Conservation (phyloP, 2,113 vertebrate genomes). For the Esox niger region DNA sequence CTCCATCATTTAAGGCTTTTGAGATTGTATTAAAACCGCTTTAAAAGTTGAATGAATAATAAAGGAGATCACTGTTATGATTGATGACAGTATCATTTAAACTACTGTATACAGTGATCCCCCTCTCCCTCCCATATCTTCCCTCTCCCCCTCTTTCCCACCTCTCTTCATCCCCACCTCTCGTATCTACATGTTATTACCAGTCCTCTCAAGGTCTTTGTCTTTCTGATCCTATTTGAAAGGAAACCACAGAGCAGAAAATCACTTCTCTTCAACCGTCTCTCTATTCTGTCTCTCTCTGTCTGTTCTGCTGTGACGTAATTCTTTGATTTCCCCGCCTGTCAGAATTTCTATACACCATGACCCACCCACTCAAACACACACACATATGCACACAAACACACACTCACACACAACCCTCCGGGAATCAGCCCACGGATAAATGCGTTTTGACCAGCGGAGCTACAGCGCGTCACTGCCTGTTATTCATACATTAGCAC, state of each 20-base stretch:
- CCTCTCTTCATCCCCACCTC: conserved; percentile 21
- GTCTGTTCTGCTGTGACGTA: conserved; percentile 29
- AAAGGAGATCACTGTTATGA: too few relatives aligned
- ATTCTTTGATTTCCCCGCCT: conserved; percentile 59
- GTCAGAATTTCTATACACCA: conserved; percentile 53
- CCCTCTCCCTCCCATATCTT: neutral
- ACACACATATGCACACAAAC: conserved; percentile 22
- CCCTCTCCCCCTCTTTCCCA: neutral
- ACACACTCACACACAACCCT: conserved; percentile 6
- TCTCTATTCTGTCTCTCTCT: neutral
- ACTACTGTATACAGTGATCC: too few relatives aligned
- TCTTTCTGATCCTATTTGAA: conserved; percentile 70
- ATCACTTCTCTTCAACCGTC: conserved; percentile 58
- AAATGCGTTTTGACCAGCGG: conserved; percentile 54
- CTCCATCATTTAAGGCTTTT: too few relatives aligned
- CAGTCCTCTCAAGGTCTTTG: conserved; percentile 42
- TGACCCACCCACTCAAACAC: conserved; percentile 23
- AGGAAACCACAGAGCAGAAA: conserved; percentile 74
- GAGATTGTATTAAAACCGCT: too few relatives aligned
- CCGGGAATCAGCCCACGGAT: conserved; percentile 4
- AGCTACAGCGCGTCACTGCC: conserved; percentile 37
- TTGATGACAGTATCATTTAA: too few relatives aligned
- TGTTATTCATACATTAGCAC: neutral
- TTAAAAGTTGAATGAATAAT: too few relatives aligned
- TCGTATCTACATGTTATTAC: conserved; percentile 61